These are phyloP conservation scores for Variabilichromis moorii DNA, from an alignment of 2,113 vertebrate genomes.

Conservation along the genomic window DNA sequence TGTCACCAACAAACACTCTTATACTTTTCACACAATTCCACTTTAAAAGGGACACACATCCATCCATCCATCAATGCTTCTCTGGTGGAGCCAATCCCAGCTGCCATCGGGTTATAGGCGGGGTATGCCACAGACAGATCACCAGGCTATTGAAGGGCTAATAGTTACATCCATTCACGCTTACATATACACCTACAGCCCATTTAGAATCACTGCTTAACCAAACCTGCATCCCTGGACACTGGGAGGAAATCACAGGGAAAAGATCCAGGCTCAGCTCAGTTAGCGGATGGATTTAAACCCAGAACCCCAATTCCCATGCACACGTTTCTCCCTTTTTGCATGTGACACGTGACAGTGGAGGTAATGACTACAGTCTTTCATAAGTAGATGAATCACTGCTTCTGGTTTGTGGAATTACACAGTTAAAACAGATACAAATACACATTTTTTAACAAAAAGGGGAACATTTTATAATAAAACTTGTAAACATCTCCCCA, in stretches of 20 bases:
- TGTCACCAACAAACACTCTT: neutral
- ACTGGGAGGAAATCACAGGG: neutral
- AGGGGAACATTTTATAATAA: neutral
- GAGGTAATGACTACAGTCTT: neutral
- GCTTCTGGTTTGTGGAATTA: neutral
- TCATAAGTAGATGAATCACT: neutral
- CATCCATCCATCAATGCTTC: neutral
- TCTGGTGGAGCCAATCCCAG: neutral
- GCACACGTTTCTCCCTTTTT: neutral
- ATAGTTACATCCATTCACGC: fast-evolving
- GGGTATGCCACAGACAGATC: fast-evolving
- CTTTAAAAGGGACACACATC: neutral
- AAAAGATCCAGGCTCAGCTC: neutral
- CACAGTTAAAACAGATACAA: neutral
- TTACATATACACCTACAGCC: neutral
- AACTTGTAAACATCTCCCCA: conserved; percentile 34
- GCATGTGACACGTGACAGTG: neutral
- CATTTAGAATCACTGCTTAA: neutral
- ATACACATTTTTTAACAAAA: neutral
- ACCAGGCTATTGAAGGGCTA: neutral
- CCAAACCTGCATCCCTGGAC: too few species aligned
- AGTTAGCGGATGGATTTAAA: neutral
- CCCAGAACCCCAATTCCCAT: neutral
- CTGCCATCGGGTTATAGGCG: fast-evolving
- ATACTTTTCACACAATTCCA: neutral